Percentiles rank a stretch among this genome's conserved stretches.
Evolutionary conservation across 2,888 invertebrate species (phyloP).

Genomic region (Halictus ligatus): DNA sequence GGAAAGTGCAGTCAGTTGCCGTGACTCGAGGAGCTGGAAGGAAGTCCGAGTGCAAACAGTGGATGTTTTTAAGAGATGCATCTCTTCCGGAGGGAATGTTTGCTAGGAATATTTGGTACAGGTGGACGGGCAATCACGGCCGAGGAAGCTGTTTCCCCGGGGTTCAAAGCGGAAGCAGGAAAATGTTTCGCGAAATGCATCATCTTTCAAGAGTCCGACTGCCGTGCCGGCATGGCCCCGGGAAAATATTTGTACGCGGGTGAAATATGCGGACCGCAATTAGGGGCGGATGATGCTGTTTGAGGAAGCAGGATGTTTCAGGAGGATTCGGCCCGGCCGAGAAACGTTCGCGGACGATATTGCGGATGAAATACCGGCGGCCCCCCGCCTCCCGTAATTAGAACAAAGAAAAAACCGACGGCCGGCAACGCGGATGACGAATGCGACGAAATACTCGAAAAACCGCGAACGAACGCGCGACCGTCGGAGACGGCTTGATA

Average conservation of each 20-base stretch:
- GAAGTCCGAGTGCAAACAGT: neutral
- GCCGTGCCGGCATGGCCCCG: neutral
- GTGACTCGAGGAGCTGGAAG: neutral
- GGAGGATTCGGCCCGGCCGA: neutral
- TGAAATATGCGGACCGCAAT: slow-evolving; percentile 43
- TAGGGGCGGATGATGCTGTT: slow-evolving; percentile 27
- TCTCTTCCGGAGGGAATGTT: neutral
- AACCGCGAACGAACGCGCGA: neutral
- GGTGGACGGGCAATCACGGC: slow-evolving; percentile 6
- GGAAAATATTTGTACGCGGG: slow-evolving; percentile 18
- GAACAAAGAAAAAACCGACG: slow-evolving; percentile 10
- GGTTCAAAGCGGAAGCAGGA: slow-evolving; percentile 6
- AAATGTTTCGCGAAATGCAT: slow-evolving; percentile 20
- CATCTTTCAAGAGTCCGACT: neutral
- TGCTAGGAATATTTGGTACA: slow-evolving; percentile 1
- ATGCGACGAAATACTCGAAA: neutral
- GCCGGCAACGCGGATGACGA: neutral
- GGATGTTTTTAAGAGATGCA: slow-evolving; percentile 9
- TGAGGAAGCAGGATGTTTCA: slow-evolving; percentile 20
- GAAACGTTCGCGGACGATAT: slow-evolving; percentile 10
- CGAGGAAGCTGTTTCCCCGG: neutral
- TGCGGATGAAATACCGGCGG: slow-evolving; percentile 2
- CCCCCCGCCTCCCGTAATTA: neutral
- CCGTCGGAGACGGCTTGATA: neutral
- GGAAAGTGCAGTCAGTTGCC: too few species aligned